Percentiles rank a stretch among this genome's conserved stretches.
Evolutionary conservation across 2,888 invertebrate genomes (phyloP).

Genomic region (Leucophora obtusa): DNA sequence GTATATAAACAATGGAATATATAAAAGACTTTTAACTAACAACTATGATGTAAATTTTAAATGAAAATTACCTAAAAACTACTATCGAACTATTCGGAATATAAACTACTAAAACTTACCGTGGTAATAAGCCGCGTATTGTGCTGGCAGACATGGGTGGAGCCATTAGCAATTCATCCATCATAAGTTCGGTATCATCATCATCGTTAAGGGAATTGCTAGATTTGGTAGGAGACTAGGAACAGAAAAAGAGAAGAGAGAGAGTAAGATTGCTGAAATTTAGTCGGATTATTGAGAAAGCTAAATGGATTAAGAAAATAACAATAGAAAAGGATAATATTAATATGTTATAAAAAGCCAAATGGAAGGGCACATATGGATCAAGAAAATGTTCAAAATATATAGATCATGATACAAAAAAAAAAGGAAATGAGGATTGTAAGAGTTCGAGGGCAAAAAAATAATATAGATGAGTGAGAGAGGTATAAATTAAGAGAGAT

Average conservation of each 20-base stretch:
- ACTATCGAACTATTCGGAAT: neutral
- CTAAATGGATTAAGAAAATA: too few species aligned
- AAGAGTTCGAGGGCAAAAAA: too few species aligned
- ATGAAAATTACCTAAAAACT: conserved; percentile 16
- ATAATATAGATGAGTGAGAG: too few species aligned
- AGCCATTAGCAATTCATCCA: conserved; percentile 89
- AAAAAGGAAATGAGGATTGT: too few species aligned
- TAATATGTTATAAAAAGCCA: too few species aligned
- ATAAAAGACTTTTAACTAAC: conserved; percentile 19
- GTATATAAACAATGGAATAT: conserved; percentile 32
- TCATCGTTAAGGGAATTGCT: conserved; percentile 85
- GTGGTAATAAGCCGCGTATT: conserved; percentile 84
- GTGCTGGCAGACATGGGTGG: conserved; percentile 87
- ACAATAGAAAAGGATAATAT: too few species aligned
- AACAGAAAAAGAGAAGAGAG: conserved; percentile 43
- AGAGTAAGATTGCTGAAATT: too few species aligned
- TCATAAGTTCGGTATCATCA: conserved; percentile 89
- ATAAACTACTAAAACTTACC: conserved; percentile 77
- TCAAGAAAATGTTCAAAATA: too few species aligned
- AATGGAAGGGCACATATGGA: too few species aligned
- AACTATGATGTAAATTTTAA: neutral
- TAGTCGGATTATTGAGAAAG: too few species aligned
- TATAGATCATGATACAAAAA: too few species aligned
- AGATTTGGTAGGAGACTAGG: conserved; percentile 82
- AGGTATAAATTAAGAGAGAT: too few species aligned